Conservation (phyloP, 2,113 vertebrate genomes). For the Chaetorhynchus papuensis region DNA sequence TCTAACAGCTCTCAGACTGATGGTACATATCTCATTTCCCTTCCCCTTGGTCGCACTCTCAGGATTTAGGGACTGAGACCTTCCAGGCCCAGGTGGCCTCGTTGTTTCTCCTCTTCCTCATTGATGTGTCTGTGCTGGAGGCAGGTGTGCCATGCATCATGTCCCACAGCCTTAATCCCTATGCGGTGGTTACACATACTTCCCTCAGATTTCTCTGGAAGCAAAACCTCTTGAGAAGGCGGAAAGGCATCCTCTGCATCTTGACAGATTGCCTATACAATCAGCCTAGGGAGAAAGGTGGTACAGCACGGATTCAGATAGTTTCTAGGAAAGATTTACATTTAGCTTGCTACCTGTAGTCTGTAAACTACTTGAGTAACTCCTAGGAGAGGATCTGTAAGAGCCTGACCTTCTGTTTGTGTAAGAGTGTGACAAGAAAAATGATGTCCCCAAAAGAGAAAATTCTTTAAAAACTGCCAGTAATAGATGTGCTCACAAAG, state of each 20-base stretch:
- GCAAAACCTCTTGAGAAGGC: not conserved
- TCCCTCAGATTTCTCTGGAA: not conserved
- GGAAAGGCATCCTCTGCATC: not conserved
- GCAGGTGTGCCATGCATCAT: not conserved
- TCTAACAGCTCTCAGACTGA: not conserved
- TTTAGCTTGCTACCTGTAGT: not conserved
- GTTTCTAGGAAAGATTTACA: not conserved
- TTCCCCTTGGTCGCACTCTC: not conserved
- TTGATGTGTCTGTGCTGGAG: not conserved
- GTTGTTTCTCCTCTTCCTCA: not conserved
- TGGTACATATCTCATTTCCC: rapidly evolving
- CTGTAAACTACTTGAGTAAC: not conserved
- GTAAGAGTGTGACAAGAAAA: not conserved
- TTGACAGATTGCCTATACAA: not conserved
- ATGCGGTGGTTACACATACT: rapidly evolving
- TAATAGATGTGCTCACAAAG: not conserved
- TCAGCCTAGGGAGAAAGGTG: not conserved
- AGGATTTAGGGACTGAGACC: not conserved
- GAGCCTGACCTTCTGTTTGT: not conserved
- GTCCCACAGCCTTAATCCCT: not conserved
- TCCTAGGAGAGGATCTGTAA: not conserved
- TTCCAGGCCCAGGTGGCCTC: not conserved
- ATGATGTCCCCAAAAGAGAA: not conserved
- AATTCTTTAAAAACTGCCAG: not conserved
- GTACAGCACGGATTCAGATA: not conserved